A percentile compares a stretch with the other conserved stretches of the same genome.
Evolutionary conservation across 1,140 invertebrate species (phyloP).

Genomic region (Drosophila biarmipes): DNA sequence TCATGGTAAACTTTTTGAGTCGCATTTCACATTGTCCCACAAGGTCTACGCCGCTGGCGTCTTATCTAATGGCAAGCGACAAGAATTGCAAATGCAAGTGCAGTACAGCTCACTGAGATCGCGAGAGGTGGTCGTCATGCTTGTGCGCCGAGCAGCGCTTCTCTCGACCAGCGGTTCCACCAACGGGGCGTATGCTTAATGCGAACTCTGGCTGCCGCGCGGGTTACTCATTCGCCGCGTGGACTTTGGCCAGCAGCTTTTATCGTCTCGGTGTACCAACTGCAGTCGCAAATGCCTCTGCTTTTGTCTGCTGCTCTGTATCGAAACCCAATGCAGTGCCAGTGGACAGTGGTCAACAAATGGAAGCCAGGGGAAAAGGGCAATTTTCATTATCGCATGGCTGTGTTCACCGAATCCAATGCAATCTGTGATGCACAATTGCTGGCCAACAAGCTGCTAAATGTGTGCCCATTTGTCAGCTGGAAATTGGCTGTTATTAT

Average conservation of each 20-base stretch:
- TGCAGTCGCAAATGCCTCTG: conserved; percentile 7
- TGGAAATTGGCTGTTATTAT: conserved; percentile 48
- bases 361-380: not conserved
- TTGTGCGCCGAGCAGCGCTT: conserved; percentile 16
- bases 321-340: conserved; percentile 36
- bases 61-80: conserved; percentile 41
- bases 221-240: conserved; percentile 65
- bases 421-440: conserved; percentile 44
- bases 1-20: not conserved
- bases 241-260: conserved; percentile 56
- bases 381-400: conserved; percentile 7
- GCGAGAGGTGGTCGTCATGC: conserved; percentile 29
- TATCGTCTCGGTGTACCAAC: conserved; percentile 24
- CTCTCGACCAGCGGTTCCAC: conserved; percentile 6
- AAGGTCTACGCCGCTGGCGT: not conserved
- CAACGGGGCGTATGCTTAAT: conserved; percentile 53
- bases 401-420: conserved; percentile 12
- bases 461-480: conserved; percentile 27
- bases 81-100: conserved; percentile 33
- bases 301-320: conserved; percentile 38
- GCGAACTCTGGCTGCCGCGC: conserved; percentile 6
- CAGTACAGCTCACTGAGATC: not conserved
- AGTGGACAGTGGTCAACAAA: conserved; percentile 11
- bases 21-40: not conserved
- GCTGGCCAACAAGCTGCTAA: conserved; percentile 47